Evolutionary conservation across 2,797 vertebrate species (phyloP), one percentile per base, ranked within the genome.

Genomic region (Hyperoplus lanceolatus): DNA sequence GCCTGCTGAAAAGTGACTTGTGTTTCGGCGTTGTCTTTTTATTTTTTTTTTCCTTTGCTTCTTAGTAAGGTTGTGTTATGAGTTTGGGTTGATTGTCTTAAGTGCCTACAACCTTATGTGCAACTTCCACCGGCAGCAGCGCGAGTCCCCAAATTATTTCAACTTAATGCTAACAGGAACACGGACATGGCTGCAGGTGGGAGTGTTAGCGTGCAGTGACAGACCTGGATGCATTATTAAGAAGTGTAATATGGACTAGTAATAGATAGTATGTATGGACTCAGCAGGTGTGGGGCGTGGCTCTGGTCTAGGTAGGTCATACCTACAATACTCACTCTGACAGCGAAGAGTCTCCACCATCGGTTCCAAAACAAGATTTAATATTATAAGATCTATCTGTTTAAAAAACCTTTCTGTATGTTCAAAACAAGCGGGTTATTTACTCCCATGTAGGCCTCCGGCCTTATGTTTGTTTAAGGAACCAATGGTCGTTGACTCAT

Each of bases 401-500:
- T 59, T 2, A 0, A 61, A 77, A 48, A 62, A 29, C 8, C 11
- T 43, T 4, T 21, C 49, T 13, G 15, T 9, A 15, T 56, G 42
- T 53, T 64, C 0, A 71, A 67, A 72, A 73, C 14, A 18, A 58
- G 58, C 42, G 2, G 1, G 6, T 12, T 16, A 1, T 11, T 3
- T 42, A 45, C 66, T 56, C 39, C 38, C 39, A 10, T 49, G 0
- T 6, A 65, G 58, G 43, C 62, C 51, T 63, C 15, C 39, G 36
- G 51, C 61, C 12, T 46, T 66, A 18, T 29, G 53, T 56, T 75
- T 65, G 75, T 81, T 74, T 13, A 77, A 51, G 29, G 15, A 67
- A 70, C 68, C 53, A 56, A 81, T 77, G 63, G 81, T 71, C 73
- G 79, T 18, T 46, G 71, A 82, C 79, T 79, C 58, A 21, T 77